A percentile compares a stretch with the other conserved stretches of the same genome.
phyloP scores from a whole-genome alignment of 2,888 invertebrate genomes.

The Spodoptera exigua region DNA sequence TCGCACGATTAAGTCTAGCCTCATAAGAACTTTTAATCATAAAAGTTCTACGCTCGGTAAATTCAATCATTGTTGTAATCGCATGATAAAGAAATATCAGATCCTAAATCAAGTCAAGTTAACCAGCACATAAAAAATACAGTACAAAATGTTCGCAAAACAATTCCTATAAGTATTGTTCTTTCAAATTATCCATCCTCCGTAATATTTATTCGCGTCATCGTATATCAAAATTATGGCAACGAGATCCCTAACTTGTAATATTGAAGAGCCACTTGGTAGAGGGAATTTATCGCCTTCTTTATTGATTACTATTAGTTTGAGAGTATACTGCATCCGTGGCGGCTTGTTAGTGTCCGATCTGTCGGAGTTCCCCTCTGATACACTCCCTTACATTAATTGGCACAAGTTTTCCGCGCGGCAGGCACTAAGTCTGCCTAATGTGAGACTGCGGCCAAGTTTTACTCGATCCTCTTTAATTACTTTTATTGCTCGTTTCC shows the following conservation, averaged over 20 bases:
- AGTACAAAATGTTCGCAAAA: slow-evolving; percentile 38
- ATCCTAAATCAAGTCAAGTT: slow-evolving; percentile 38
- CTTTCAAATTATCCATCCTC: slow-evolving; percentile 29
- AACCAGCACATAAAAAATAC: slow-evolving; percentile 29
- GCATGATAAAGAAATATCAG: slow-evolving; percentile 46
- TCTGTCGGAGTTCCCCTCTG: slow-evolving; percentile 49
- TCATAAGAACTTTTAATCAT: slow-evolving; percentile 18
- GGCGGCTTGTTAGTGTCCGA: slow-evolving; percentile 46
- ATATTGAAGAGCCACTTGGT: slow-evolving; percentile 44
- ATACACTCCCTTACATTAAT: slow-evolving; percentile 73
- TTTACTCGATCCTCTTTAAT: slow-evolving; percentile 77
- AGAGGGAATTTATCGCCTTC: slow-evolving; percentile 36
- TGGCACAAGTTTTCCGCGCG: slow-evolving; percentile 76
- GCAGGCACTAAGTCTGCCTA: slow-evolving; percentile 76
- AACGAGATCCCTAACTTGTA: slow-evolving; percentile 32
- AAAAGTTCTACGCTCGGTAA: slow-evolving; percentile 52
- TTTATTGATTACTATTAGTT: slow-evolving; percentile 46
- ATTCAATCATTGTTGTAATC: slow-evolving; percentile 55
- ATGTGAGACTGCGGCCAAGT: slow-evolving; percentile 76
- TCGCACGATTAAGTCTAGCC: background rate
- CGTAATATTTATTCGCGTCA: slow-evolving; percentile 32
- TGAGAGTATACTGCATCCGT: slow-evolving; percentile 40
- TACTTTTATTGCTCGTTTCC: slow-evolving; percentile 79
- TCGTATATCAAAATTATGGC: slow-evolving; percentile 38
- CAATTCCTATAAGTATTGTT: slow-evolving; percentile 23